Conservation (phyloP, 2,113 vertebrate genomes). For the Cairina moschata region DNA sequence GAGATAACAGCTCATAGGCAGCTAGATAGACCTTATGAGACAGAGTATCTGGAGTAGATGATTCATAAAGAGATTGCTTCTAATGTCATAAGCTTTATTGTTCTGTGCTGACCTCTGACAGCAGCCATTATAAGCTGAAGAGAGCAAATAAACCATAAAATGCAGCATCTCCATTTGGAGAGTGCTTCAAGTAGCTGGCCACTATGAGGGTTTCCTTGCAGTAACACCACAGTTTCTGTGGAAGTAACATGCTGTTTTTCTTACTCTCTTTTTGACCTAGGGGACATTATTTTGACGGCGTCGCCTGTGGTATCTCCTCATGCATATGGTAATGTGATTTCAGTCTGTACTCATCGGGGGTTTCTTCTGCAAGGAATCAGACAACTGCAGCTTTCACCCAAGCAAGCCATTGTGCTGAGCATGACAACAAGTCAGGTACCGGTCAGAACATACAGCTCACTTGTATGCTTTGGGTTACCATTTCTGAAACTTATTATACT, state of each 20-base stretch:
- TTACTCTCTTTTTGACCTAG: slow-evolving; percentile 14
- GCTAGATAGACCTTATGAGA: background rate
- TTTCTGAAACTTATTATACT: background rate
- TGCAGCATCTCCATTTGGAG: background rate
- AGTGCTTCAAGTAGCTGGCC: background rate
- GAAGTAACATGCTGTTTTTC: background rate
- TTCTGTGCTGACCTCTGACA: background rate
- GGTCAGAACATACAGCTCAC: background rate
- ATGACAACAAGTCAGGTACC: slow-evolving; percentile 75
- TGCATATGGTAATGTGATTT: slow-evolving; percentile 66
- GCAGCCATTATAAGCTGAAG: background rate
- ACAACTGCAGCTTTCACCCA: slow-evolving; percentile 59
- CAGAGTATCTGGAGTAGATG: background rate
- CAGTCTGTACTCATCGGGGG: slow-evolving; percentile 60
- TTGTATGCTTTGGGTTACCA: too few relatives aligned
- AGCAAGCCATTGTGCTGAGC: slow-evolving; percentile 41
- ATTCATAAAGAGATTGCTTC: background rate
- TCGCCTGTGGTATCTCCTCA: slow-evolving; percentile 70
- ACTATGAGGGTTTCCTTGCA: background rate
- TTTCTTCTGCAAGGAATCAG: slow-evolving; percentile 73
- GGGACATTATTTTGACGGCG: slow-evolving; percentile 73
- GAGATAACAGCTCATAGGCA: background rate
- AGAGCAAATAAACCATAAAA: background rate
- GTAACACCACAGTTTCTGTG: background rate
- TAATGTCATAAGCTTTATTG: background rate